These are phyloP conservation scores for Seira sanloemensis DNA, from an alignment of 2,888 invertebrate species.

Conservation along the genomic window DNA sequence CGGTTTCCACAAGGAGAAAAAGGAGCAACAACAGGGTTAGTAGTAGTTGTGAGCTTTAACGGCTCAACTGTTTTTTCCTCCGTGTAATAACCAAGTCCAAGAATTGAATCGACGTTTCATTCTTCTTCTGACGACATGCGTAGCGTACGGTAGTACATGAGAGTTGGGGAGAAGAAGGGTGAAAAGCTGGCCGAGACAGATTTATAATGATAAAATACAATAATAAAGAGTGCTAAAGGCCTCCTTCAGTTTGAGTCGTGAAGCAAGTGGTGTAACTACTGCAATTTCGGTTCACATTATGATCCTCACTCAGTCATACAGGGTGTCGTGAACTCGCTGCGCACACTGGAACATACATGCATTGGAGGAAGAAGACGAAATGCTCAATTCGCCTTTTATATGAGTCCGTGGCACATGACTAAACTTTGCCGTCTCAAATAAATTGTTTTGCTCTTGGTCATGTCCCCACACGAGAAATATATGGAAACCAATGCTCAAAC, in stretches of 20 bases:
- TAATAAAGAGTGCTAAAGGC: conserved; percentile 25
- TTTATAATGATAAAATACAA: conserved; percentile 62
- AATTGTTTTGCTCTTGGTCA: background rate
- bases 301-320: background rate
- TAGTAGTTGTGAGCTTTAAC: conserved; percentile 18
- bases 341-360: no score
- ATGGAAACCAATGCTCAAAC: conserved; percentile 18
- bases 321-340: no score
- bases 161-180: conserved; percentile 36
- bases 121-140: conserved; percentile 2
- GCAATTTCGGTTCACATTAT: background rate
- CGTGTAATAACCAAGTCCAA: conserved; percentile 54
- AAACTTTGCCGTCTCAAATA: no score
- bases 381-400: no score
- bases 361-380: no score
- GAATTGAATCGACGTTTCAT: conserved; percentile 54
- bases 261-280: background rate
- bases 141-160: background rate
- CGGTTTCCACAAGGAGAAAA: background rate
- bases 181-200: conserved; percentile 52
- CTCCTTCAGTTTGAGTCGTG: background rate
- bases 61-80: conserved; percentile 32
- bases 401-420: no score
- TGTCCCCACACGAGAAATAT: background rate
- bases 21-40: conserved; percentile 46